Conservation (phyloP, 2,113 vertebrate genomes). For the Paramisgurnus dabryanus region DNA sequence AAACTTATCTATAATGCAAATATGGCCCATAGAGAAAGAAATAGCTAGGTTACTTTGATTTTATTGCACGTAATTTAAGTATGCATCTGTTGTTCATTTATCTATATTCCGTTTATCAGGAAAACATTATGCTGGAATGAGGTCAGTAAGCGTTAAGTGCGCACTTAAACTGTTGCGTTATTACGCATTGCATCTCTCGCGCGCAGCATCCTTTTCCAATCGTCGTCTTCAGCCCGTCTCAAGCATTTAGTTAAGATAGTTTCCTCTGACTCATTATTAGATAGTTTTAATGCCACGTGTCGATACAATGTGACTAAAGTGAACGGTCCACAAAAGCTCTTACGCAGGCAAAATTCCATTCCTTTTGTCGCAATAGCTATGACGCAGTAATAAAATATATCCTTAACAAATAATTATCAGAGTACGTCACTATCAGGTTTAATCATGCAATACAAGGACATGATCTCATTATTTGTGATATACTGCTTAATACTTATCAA, state of each 20-base stretch:
- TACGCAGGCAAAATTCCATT: conserved; percentile 68
- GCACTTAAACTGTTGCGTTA: conserved; percentile 1
- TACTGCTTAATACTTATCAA: not conserved
- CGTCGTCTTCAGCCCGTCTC: not conserved
- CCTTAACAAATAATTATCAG: conserved; percentile 7
- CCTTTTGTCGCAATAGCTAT: conserved; percentile 59
- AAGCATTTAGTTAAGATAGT: not conserved
- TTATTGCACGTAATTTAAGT: too few species aligned
- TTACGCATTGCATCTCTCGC: conserved; percentile 64
- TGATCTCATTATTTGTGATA: not conserved
- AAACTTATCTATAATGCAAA: too few species aligned
- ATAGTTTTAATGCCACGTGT: not conserved
- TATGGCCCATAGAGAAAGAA: too few species aligned
- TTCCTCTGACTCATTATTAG: not conserved
- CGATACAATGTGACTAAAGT: not conserved
- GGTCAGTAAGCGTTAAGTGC: not conserved
- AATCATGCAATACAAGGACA: not conserved
- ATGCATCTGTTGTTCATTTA: too few species aligned
- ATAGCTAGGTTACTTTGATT: too few species aligned
- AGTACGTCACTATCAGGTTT: conserved; percentile 18
- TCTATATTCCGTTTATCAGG: too few species aligned
- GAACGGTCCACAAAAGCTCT: conserved; percentile 50
- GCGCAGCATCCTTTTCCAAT: conserved; percentile 74
- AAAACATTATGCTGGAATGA: too few species aligned
- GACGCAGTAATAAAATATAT: conserved; percentile 70